Evolutionary conservation across 2,113 vertebrate genomes (phyloP).

Genomic region (Cephalopterus ornatus): DNA sequence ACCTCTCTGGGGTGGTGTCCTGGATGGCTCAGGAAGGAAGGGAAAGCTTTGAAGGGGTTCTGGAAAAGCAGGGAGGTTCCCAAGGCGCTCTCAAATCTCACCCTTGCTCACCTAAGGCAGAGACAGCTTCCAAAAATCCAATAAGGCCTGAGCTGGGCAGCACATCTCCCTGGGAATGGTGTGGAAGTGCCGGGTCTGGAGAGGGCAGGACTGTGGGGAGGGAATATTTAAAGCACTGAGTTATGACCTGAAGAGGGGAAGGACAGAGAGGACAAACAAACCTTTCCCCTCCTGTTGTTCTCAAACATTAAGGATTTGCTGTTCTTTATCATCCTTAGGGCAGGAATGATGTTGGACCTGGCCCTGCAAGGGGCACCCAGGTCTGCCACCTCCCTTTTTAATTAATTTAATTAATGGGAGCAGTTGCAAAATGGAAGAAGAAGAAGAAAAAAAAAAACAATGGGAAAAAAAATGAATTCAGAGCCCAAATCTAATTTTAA

Average conservation of each 20-base stretch:
- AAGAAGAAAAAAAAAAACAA: background rate
- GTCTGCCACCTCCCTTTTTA: background rate
- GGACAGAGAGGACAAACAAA: background rate
- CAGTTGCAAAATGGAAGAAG: background rate
- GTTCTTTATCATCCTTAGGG: background rate
- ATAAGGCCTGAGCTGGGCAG: background rate
- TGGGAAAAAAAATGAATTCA: background rate
- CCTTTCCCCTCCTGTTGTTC: background rate
- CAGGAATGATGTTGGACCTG: background rate
- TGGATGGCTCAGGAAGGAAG: background rate
- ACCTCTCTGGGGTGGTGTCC: background rate
- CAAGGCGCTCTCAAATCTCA: background rate
- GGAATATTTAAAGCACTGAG: background rate
- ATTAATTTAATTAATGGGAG: background rate
- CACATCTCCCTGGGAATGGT: background rate
- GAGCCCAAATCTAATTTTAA: background rate
- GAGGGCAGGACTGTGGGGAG: background rate
- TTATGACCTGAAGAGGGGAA: background rate
- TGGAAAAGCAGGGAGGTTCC: background rate
- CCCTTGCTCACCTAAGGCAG: background rate
- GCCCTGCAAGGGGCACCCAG: fast-evolving
- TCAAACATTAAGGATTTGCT: background rate
- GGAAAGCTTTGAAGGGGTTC: background rate
- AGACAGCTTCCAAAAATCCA: background rate
- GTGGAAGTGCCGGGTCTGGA: background rate